phyloP scores from a whole-genome alignment of 2,113 vertebrate genomes.

The Megalops atlanticus region DNA sequence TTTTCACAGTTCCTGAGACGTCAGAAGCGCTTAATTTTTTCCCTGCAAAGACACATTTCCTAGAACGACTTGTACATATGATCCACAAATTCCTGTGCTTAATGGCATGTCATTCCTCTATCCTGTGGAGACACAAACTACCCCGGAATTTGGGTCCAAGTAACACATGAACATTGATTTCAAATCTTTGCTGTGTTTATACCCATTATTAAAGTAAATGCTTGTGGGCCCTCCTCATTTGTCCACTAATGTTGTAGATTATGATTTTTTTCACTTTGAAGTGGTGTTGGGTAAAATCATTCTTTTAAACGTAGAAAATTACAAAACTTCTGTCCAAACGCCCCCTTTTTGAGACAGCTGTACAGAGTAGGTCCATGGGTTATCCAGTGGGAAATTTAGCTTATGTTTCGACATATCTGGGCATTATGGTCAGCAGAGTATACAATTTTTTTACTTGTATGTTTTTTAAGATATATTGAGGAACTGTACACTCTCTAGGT shows the following conservation, averaged over 20 bases:
- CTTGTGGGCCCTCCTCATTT: background rate
- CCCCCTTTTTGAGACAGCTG: too few relatives aligned
- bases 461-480: too few relatives aligned
- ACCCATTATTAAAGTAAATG: background rate
- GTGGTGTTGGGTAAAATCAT: background rate
- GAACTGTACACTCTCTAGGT: too few relatives aligned
- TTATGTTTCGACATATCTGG: too few relatives aligned
- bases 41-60: constrained; percentile 1
- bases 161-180: background rate
- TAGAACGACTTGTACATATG: background rate
- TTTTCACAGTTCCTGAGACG: background rate
- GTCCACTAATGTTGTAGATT: background rate
- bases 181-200: background rate
- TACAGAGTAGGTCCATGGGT: too few relatives aligned
- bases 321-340: too few relatives aligned
- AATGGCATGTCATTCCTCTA: background rate
- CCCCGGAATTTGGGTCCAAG: background rate
- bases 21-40: background rate
- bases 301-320: too few relatives aligned
- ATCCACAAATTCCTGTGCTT: background rate
- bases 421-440: too few relatives aligned
- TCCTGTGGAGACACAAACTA: background rate
- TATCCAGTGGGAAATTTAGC: too few relatives aligned
- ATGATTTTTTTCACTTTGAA: background rate
- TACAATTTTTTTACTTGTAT: too few relatives aligned